Evolutionary conservation across 2,797 vertebrate genomes (phyloP).

Genomic region (Pseudomugil tenellus): DNA sequence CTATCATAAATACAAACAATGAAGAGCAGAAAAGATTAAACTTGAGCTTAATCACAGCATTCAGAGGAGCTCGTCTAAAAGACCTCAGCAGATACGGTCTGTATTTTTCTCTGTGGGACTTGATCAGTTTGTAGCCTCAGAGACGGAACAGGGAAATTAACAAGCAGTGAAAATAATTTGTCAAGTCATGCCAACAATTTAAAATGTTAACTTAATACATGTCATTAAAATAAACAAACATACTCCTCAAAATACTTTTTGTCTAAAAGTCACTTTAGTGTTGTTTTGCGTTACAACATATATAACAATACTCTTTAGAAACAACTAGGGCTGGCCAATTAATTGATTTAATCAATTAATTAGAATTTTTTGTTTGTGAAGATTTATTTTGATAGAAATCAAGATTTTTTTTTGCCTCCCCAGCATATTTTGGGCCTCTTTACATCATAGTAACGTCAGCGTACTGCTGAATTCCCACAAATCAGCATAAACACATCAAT

Average conservation of each 20-base stretch:
- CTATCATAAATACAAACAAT: slow-evolving; percentile 31
- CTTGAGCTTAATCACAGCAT: slow-evolving; percentile 25
- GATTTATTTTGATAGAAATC: too few species aligned
- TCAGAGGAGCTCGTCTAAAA: slow-evolving; percentile 21
- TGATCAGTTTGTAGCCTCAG: slow-evolving; percentile 14
- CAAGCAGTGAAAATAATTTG: background rate
- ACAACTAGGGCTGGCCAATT: too few species aligned
- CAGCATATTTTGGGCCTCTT: too few species aligned
- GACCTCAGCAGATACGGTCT: slow-evolving; percentile 17
- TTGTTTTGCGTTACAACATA: background rate
- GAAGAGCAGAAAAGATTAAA: slow-evolving; percentile 25
- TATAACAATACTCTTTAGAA: too few species aligned
- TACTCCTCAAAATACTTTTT: background rate
- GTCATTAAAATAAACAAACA: slow-evolving; percentile 10
- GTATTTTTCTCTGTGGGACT: slow-evolving; percentile 19
- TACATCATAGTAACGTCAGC: too few species aligned
- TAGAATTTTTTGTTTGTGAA: too few species aligned
- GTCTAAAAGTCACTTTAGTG: background rate
- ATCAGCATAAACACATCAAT: too few species aligned
- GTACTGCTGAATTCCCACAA: too few species aligned
- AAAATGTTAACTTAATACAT: slow-evolving; percentile 16
- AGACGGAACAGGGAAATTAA: slow-evolving; percentile 5
- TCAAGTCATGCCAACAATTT: slow-evolving; percentile 18
- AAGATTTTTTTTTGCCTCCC: too few species aligned
- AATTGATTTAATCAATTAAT: too few species aligned